phyloP scores from a whole-genome alignment of 2,888 invertebrate genomes.

The Melanargia galathea region DNA sequence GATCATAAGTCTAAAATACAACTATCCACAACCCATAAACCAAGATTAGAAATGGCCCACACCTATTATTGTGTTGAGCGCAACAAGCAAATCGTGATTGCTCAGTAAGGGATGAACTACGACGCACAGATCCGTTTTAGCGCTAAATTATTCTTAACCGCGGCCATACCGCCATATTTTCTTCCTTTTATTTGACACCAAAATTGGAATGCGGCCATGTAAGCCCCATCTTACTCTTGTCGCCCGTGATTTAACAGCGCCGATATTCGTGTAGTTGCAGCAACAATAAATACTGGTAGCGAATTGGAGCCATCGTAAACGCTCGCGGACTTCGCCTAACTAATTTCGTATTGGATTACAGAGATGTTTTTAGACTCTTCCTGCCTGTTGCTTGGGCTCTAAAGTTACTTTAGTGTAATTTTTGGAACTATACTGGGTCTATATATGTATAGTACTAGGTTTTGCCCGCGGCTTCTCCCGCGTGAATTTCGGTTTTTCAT shows the following conservation, averaged over 20 bases:
- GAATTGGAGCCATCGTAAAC: conserved; percentile 36
- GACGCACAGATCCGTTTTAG: conserved; percentile 36
- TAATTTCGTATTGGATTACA: conserved; percentile 41
- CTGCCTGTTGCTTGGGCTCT: conserved; percentile 25
- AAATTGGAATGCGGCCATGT: conserved; percentile 48
- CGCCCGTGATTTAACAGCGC: conserved; percentile 52
- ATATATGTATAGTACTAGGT: too few species aligned
- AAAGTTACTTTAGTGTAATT: conserved; percentile 20
- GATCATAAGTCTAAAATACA: conserved; percentile 21
- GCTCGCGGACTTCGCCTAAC: conserved; percentile 31
- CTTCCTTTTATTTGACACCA: conserved; percentile 38
- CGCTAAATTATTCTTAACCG: conserved; percentile 30
- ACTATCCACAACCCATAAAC: conserved; percentile 26
- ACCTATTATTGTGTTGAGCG: conserved; percentile 31
- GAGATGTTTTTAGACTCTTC: conserved; percentile 35
- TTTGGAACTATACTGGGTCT: conserved; percentile 2
- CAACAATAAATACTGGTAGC: conserved; percentile 63
- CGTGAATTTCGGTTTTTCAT: too few species aligned
- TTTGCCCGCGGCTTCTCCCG: too few species aligned
- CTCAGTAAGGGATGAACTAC: conserved; percentile 41
- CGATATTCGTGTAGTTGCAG: conserved; percentile 46
- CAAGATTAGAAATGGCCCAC: conserved; percentile 28
- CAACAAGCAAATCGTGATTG: conserved; percentile 41
- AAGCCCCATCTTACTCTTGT: conserved; percentile 45
- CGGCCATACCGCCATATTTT: conserved; percentile 28